These are phyloP conservation scores for Brachymystax lenok DNA, from an alignment of 2,797 vertebrate genomes.

Conservation along the genomic window DNA sequence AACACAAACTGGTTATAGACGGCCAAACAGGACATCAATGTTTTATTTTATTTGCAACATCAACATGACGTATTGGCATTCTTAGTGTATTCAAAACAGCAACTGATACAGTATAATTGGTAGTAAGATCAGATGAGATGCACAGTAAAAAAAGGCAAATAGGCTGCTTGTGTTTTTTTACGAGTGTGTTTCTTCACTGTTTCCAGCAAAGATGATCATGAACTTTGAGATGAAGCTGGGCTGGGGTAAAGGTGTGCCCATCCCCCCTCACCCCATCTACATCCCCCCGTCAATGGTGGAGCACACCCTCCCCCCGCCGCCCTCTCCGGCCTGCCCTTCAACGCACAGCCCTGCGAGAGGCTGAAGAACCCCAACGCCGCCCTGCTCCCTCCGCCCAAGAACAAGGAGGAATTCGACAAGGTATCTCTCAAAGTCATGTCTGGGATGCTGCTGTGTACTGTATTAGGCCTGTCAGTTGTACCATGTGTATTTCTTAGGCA, in stretches of 20 bases:
- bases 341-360: conserved; percentile 95
- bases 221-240: conserved; percentile 99
- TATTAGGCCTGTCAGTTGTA: background rate
- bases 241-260: conserved; percentile 99
- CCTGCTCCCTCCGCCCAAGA: conserved; percentile 94
- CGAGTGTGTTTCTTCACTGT: conserved; percentile 18
- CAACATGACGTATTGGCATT: no score
- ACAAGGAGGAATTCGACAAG: conserved; percentile 99
- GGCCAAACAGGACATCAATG: no score
- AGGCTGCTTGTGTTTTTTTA: background rate
- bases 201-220: conserved; percentile 98
- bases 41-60: no score
- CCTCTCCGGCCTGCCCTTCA: conserved; percentile 99
- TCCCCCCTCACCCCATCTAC: conserved; percentile 98
- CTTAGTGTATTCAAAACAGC: no score
- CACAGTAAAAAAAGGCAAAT: no score
- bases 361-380: conserved; percentile 96
- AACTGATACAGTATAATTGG: no score
- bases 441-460: background rate
- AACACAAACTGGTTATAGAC: no score
- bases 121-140: no score
- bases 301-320: conserved; percentile 96
- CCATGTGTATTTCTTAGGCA: conserved; percentile 18
- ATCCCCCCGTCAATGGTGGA: conserved; percentile 99
- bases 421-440: conserved; percentile 81